Base-by-base conservation (phyloP, 2,888 invertebrate genomes). In the Drosophila subsilvestris region DNA sequence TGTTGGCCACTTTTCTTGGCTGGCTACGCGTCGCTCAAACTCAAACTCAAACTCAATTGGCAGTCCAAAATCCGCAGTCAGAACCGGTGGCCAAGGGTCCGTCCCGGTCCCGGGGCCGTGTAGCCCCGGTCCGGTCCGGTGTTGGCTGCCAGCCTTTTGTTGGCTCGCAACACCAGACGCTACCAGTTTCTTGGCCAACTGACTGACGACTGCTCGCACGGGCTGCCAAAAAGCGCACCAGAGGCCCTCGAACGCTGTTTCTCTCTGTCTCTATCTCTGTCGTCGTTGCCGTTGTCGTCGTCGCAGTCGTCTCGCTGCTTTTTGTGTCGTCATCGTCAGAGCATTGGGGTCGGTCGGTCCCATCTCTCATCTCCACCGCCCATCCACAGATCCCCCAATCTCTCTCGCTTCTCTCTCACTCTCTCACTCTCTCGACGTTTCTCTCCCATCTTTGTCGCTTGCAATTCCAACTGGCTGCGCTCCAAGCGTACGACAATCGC, bases 161-260 rank as follows among this genome's bases (percentile, higher is more conserved):
- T 86, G 85, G 85, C 85, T 86, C 85, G 75, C 88, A 78, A 88
- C 85, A 86, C 86, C 84, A 71, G 85, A 81, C 88, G 88, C 86
- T 88, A 84, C 86, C 86, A 86, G 88, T 89, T 90, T 90, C 88
- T 90, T 90, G 89, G 90, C 90, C 90, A 90, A 90, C 90, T 90
- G 88, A 86, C 86, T 86, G 90, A 90, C 90, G 90, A 90, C 90
- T 90, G 90, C 89, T 88, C 88, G 87, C 29, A 56, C 77, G 80
- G 86, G 84, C 88, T 85, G 89, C 86, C 85, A 87, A 76, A 76
- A 83, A 85, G 83, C 86, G 76, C 69, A 72, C 77, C 88, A 82
- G 81, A 76, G 86, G 88, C 88, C 86, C 87, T 78, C 88, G 83
- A 68, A 75, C 66, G 61, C 73, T 75, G 76, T 53, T 57, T 60